Base-by-base conservation (phyloP, 2,797 vertebrate species). In the Sparidentex hasta region DNA sequence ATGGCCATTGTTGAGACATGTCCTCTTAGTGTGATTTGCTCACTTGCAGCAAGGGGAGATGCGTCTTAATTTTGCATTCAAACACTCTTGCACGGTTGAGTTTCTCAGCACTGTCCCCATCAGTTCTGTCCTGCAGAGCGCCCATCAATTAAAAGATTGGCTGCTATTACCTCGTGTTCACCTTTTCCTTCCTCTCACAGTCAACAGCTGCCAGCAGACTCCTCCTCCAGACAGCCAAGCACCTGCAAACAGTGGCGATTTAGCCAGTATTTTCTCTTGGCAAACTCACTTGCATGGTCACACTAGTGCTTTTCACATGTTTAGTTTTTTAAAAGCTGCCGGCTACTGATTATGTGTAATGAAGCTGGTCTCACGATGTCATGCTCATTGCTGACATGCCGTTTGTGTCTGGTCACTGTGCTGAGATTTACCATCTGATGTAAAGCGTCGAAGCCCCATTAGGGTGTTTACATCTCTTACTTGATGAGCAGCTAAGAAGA, bases 141-240 rank as follows among this genome's bases (percentile, higher is more conserved):
- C 63, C 68, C 76, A 87, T 89, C 88, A 90, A 88, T 92, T 92
- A 90, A 87, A 87, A 86, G 72, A 87, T 87, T 83, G 87, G 79
- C 85, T 79, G 65, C 79, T 41, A 56, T 87, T 88, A 74, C 66
- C 71, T 80, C 73, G 44, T 41, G 48, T 75, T 88, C 77, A 88
- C 89, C 83, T 88, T 92, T 78, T 71, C 57, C 59, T 51, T 69
- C 63, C 62, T 29, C 80, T 77, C 65, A 69, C 56, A 83, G 83
- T 89, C 78, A 87, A 87, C 74, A 76, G 74, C 81, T 90, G 74
- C 83, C 70, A 78, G 65, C 85, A 65, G 76, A 82, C 75, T 66
- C 73, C 41, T 79, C 68, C 71, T 65, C 54, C 76, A 77, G 29
- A 74, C 50, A 58, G 69, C 73, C 38, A 58, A 61, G 73, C 59